A percentile compares a stretch with the other conserved stretches of the same genome.
These are phyloP conservation scores for Eilema depressum DNA, from an alignment of 2,888 invertebrate genomes.

Conservation along the genomic window DNA sequence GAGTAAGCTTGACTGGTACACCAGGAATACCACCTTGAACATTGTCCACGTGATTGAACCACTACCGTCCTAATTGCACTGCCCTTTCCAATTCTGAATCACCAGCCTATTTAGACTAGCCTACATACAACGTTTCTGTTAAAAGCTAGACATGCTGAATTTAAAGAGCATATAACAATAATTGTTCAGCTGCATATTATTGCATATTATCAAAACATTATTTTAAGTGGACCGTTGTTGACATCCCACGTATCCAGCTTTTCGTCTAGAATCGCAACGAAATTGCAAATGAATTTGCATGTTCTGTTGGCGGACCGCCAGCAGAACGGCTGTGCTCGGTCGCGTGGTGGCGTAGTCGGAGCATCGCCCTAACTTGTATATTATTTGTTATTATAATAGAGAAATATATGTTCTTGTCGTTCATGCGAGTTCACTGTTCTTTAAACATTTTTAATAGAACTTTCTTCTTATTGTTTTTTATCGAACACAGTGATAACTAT, in stretches of 20 bases:
- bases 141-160: constrained; percentile 8
- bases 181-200: constrained; percentile 11
- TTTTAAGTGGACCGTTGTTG: constrained; percentile 60
- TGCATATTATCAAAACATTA: constrained; percentile 20
- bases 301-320: constrained; percentile 73
- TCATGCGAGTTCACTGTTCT: constrained; percentile 11
- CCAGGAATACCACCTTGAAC: constrained; percentile 47
- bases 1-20: constrained; percentile 41
- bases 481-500: not conserved
- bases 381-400: constrained; percentile 26
- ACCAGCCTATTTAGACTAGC: constrained; percentile 57
- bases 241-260: constrained; percentile 58
- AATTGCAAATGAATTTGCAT: constrained; percentile 80
- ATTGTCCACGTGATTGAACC: constrained; percentile 65
- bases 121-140: constrained; percentile 20
- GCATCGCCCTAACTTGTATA: constrained; percentile 56
- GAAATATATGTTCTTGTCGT: constrained; percentile 21
- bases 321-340: constrained; percentile 53
- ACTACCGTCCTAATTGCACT: constrained; percentile 67
- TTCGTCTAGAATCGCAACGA: constrained; percentile 63
- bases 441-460: not conserved
- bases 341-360: constrained; percentile 48
- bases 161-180: constrained; percentile 6
- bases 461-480: not conserved
- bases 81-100: constrained; percentile 73